Percentiles rank a stretch among this genome's conserved stretches.
Conservation (phyloP, 2,113 vertebrate genomes). For the Gavia stellata region DNA sequence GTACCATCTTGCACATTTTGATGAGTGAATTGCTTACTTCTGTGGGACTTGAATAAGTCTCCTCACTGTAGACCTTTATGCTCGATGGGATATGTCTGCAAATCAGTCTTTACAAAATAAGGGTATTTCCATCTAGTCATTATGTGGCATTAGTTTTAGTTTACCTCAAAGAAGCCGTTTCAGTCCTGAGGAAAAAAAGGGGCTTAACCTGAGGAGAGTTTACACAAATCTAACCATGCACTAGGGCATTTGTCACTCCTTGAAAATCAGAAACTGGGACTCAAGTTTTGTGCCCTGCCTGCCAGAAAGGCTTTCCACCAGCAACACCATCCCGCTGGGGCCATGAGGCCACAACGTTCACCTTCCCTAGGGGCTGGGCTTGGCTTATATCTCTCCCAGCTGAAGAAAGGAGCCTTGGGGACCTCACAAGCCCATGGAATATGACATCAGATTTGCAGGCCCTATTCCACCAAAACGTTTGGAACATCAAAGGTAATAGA, state of each 20-base stretch:
- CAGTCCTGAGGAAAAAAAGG: accelerated
- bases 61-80: not conserved
- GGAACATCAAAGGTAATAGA: accelerated
- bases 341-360: accelerated
- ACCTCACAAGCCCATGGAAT: not conserved
- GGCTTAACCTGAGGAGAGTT: not conserved
- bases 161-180: not conserved
- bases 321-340: not conserved
- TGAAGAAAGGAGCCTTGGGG: not conserved
- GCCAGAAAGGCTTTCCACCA: not conserved
- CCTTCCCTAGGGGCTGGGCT: not conserved
- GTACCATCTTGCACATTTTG: not conserved
- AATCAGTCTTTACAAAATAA: not conserved
- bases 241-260: not conserved
- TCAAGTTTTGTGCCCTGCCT: not conserved
- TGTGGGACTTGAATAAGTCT: not conserved
- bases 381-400: not conserved
- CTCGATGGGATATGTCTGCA: not conserved
- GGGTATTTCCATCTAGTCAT: not conserved
- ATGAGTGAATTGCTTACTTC: not conserved
- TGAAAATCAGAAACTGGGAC: not conserved
- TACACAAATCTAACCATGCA: not conserved
- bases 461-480: not conserved
- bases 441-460: not conserved
- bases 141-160: not conserved